phyloP scores from a whole-genome alignment of 2,797 vertebrate species.

The Esox lucius region DNA sequence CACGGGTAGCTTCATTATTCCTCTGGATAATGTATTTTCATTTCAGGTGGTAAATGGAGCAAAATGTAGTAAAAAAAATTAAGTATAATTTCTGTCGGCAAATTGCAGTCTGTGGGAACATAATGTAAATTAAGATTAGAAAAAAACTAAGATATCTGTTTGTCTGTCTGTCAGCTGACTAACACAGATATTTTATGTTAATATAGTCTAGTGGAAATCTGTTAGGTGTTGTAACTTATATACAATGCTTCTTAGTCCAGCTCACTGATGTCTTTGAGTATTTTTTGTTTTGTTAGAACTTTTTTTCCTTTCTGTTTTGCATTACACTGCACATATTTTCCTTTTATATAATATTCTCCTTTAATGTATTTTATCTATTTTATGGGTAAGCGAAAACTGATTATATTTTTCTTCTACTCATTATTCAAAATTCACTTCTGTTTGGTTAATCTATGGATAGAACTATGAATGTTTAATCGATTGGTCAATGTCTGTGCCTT shows the following conservation, averaged over 20 bases:
- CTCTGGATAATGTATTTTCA: slow-evolving; percentile 56
- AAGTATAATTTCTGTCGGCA: slow-evolving; percentile 57
- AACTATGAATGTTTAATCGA: neutral
- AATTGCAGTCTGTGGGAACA: slow-evolving; percentile 58
- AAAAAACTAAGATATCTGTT: neutral
- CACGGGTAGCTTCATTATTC: slow-evolving; percentile 42
- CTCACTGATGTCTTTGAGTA: neutral
- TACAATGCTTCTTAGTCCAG: neutral
- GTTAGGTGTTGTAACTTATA: neutral
- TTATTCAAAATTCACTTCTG: neutral
- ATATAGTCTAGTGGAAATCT: neutral
- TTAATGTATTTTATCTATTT: neutral
- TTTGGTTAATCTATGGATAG: neutral
- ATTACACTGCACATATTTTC: neutral
- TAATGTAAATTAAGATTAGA: slow-evolving; percentile 62
- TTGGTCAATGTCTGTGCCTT: neutral
- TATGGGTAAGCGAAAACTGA: neutral
- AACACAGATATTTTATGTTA: neutral
- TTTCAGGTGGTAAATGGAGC: slow-evolving; percentile 56
- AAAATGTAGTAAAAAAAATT: slow-evolving; percentile 63
- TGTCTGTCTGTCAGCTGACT: neutral
- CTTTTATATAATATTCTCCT: too few relatives aligned
- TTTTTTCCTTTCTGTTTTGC: neutral
- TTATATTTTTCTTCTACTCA: neutral
- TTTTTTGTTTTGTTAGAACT: neutral